phyloP scores from a whole-genome alignment of 2,113 vertebrate genomes.

The Onychorhynchus coronatus region DNA sequence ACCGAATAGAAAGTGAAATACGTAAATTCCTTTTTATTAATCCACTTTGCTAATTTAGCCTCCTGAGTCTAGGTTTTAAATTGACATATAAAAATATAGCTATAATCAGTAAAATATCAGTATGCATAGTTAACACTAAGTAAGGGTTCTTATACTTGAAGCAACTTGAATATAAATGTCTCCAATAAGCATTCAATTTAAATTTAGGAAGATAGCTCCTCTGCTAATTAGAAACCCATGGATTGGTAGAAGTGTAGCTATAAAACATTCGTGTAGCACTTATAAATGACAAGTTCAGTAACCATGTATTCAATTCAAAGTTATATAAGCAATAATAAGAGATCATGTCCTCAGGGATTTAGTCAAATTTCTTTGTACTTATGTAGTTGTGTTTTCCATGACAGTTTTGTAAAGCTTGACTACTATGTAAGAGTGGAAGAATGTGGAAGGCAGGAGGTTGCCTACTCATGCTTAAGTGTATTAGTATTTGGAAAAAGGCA shows the following conservation, averaged over 20 bases:
- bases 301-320: not conserved
- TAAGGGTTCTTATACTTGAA: not conserved
- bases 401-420: not conserved
- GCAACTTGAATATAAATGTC: not conserved
- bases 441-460: not conserved
- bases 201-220: not conserved
- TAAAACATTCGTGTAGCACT: not conserved
- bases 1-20: not conserved
- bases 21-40: not conserved
- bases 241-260: not conserved
- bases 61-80: not conserved
- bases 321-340: not conserved
- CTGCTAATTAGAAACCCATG: slow-evolving; percentile 21
- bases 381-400: not conserved
- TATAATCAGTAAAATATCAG: not conserved
- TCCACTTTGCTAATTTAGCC: not conserved
- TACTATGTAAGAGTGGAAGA: not conserved
- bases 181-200: not conserved
- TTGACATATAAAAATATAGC: not conserved
- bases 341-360: not conserved
- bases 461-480: not conserved
- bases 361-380: not conserved
- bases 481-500: not conserved
- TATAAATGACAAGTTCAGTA: not conserved
- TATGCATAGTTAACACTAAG: not conserved